Percentiles rank a stretch among this genome's conserved stretches.
Evolutionary conservation across 2,888 invertebrate genomes (phyloP).

Genomic region (Eutolmus rufibarbis): DNA sequence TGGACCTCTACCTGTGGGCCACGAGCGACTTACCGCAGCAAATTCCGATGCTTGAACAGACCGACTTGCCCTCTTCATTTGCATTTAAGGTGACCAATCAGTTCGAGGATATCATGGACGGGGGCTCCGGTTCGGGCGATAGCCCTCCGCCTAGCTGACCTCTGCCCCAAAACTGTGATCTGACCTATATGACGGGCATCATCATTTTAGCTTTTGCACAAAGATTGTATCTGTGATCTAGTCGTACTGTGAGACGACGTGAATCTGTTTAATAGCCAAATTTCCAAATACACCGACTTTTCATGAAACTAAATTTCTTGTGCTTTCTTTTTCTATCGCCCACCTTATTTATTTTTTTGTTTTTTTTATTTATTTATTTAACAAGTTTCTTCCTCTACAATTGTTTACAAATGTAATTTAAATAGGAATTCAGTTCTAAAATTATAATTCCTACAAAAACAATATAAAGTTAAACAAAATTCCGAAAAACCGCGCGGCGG

Average conservation of each 20-base stretch:
- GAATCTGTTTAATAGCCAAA: neutral
- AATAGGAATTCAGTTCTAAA: too few relatives aligned
- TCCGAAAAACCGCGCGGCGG: neutral
- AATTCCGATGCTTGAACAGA: constrained; percentile 70
- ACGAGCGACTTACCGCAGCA: constrained; percentile 76
- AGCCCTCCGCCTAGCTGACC: neutral
- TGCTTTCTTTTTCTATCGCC: neutral
- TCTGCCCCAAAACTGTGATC: constrained; percentile 12
- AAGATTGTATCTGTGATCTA: constrained; percentile 47
- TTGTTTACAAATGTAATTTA: too few relatives aligned
- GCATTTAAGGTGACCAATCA: constrained; percentile 30
- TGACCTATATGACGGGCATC: neutral
- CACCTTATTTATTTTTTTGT: neutral
- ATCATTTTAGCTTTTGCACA: constrained; percentile 43
- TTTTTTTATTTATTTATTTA: too few relatives aligned
- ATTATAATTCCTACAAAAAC: too few relatives aligned
- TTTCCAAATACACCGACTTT: neutral
- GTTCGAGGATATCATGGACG: constrained; percentile 34
- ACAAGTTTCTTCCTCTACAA: too few relatives aligned
- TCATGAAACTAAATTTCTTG: neutral
- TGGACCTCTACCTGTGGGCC: constrained; percentile 87
- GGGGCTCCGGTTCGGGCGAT: neutral
- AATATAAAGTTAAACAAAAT: neutral
- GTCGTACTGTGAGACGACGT: neutral
- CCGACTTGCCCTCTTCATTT: constrained; percentile 48